phyloP scores from a whole-genome alignment of 2,797 vertebrate genomes.

The Limnodromus scolopaceus region DNA sequence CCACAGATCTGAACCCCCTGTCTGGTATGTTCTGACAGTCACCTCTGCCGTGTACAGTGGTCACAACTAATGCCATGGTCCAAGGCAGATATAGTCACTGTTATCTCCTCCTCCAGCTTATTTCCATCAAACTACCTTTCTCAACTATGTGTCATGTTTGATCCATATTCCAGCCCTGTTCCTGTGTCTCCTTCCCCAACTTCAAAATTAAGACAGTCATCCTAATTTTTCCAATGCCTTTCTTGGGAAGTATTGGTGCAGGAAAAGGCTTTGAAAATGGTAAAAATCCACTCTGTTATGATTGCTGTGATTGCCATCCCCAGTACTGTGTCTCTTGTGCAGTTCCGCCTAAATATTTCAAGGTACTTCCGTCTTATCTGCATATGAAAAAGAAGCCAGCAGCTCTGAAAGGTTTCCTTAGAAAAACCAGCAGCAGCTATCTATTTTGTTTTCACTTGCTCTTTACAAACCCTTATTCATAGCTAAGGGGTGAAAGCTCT shows the following conservation, averaged over 20 bases:
- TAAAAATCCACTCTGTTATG: neutral
- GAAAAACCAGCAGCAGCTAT: neutral
- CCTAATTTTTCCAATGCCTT: neutral
- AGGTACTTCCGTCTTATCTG: conserved; percentile 3
- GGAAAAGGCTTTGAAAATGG: neutral
- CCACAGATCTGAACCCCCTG: neutral
- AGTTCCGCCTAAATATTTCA: neutral
- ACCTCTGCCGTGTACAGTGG: neutral
- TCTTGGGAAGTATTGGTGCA: neutral
- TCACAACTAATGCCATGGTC: neutral
- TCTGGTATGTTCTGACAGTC: neutral
- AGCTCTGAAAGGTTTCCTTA: neutral
- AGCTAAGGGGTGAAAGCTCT: neutral
- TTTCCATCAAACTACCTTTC: neutral
- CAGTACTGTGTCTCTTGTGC: neutral
- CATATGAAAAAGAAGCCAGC: neutral
- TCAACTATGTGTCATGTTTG: neutral
- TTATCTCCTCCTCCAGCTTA: neutral
- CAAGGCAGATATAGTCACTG: neutral
- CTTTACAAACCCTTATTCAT: neutral
- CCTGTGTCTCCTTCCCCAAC: neutral
- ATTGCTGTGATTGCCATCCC: neutral
- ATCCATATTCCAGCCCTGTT: neutral
- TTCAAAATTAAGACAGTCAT: neutral
- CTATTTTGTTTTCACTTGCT: neutral